Evolutionary conservation across 2,797 vertebrate species (phyloP), one percentile per base, ranked within the genome.

Genomic region (Hapalemur alaotrensis): DNA sequence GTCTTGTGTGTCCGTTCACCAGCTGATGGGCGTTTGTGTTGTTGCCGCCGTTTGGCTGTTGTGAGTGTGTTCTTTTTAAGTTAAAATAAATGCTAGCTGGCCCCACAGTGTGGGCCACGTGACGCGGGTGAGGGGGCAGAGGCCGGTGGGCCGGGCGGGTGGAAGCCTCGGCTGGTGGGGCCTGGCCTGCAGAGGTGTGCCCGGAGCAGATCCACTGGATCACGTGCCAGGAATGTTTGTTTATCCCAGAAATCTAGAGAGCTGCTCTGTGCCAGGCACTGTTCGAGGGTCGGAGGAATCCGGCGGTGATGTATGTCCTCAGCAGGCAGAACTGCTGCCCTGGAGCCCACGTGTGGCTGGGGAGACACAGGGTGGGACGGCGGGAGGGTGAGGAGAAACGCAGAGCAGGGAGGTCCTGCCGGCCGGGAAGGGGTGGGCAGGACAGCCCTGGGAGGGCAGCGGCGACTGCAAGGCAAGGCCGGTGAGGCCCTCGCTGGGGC

Each of bases 291-390:
- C 0, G 3, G 28, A 57, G 50, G 76, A 25, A n/a, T 67, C 17
- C 17, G 18, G 43, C 3, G 0, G 46, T 57, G 63, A 20, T 11
- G 17, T 35, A 7, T 20, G 15, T 84, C 25, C 10, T 15, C 9
- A 32, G 5, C 3, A 15, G 23, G 38, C 4, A 13, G 12, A 32
- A 20, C 20, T 35, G 10, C 8, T 59, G 25, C 84, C 50, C 50
- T 13, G 61, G 57, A 73, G n/a, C 28, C 28, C 28, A 25, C 13
- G 5, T 52, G 63, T 57, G 30, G 32, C 63, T 65, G 63, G 63
- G 63, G 43, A 11, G 18, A 81, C 12, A 2, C 3, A 14, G 5
- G 12, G 2, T 11, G 5, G n/a, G 38, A 32, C 0, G 12, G 6
- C 0, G 14, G 23, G 5, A 48, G 48, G 50, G 32, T 22, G 4